These are phyloP conservation scores for Platichthys flesus DNA, from an alignment of 2,113 vertebrate genomes.

Conservation along the genomic window DNA sequence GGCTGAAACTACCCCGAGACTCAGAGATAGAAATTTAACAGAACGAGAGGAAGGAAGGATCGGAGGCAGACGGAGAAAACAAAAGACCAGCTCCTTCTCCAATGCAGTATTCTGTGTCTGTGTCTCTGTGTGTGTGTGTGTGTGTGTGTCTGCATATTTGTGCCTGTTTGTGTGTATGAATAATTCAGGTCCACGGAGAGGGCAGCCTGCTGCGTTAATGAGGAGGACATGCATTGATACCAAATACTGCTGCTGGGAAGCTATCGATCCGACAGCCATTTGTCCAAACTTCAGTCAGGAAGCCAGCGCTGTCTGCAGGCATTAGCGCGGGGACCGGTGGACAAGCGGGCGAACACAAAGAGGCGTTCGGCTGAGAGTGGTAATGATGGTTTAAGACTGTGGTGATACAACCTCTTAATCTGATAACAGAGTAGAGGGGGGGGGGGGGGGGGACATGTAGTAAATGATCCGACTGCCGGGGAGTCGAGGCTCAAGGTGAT, in stretches of 20 bases:
- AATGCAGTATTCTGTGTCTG: constrained; percentile 70
- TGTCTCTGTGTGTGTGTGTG: constrained; percentile 54
- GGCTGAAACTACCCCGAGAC: constrained; percentile 38
- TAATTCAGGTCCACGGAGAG: constrained; percentile 84
- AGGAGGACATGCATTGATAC: constrained; percentile 86
- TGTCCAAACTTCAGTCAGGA: constrained; percentile 79
- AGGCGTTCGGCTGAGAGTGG: background rate
- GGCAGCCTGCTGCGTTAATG: constrained; percentile 84
- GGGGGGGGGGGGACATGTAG: too few relatives aligned
- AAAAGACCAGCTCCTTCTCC: constrained; percentile 50
- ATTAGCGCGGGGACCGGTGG: constrained; percentile 63
- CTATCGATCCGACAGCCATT: constrained; percentile 83
- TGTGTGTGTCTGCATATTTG: constrained; percentile 39
- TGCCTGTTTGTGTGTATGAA: constrained; percentile 78
- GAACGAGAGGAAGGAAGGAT: constrained; percentile 27
- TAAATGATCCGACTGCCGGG: too few relatives aligned
- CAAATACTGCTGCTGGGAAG: constrained; percentile 86
- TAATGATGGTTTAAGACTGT: background rate
- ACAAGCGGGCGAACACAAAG: constrained; percentile 33
- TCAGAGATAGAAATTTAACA: constrained; percentile 2
- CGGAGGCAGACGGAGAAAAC: constrained; percentile 35
- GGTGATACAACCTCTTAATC: background rate
- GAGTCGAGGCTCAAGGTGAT: too few relatives aligned
- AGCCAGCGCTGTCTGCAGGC: constrained; percentile 68
- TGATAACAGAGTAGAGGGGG: too few relatives aligned